Base-by-base conservation (phyloP, 2,797 vertebrate species). In the Ctenopoma kingsleyae region DNA sequence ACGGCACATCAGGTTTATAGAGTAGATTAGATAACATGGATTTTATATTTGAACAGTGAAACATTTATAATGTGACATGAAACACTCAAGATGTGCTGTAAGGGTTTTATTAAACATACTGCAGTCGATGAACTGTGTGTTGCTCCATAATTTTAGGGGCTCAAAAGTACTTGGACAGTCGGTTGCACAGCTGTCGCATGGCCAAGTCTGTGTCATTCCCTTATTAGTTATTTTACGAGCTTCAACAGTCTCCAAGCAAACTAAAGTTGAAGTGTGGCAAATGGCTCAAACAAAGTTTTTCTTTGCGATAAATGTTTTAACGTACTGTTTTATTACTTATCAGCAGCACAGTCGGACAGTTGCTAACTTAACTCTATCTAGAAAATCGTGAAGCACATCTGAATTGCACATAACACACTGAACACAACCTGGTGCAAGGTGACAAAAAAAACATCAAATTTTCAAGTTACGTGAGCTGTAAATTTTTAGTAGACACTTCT, bases 401-500 rank as follows among this genome's bases (percentile, higher is more conserved):
- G 51, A 71, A 50, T 41, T n/a, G 2, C 11, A 38, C 8, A 17
- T 2, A 20, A 41, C 23, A 47, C 54, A 32, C 56, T 13, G 5
- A 11, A 13, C 40, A 61, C 30, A 53, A 69, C 40, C 17, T 16
- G 32, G 12, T 46, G 30, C 5, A 53, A 58, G 11, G 2, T 10
- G 6, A 17, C 10, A 8, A 8, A 35, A n/a, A 40, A 52, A 62
- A 11, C 7, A 67, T 38, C 15, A 1, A 6, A 12, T 50, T 11
- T 51, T 36, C 15, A 22, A 52, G 7, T 59, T 36, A 48, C 27
- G 16, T 63, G 22, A 74, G 50, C n/a, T 12, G 32, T 0, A 65
- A 13, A 16, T 35, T 49, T 9, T 32, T 11, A 41, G 49, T 48
- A 48, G 25, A 64, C 32, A 51, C 40, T n/a, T 53, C 51, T 65